Base-by-base conservation (phyloP, 2,797 vertebrate genomes). In the Chaunax sp. region DNA sequence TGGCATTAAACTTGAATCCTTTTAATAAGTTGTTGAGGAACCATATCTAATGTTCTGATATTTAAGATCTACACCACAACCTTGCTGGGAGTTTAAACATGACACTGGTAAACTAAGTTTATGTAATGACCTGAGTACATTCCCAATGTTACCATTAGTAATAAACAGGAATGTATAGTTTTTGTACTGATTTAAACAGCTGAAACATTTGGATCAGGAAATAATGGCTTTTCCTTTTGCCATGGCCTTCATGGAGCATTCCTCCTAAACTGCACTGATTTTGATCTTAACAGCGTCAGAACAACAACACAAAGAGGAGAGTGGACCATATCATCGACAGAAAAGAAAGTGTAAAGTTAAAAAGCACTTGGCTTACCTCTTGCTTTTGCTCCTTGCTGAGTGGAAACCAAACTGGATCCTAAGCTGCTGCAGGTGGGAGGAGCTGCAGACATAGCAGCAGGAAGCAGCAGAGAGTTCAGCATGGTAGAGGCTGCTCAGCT, bases 311-410 rank as follows among this genome's bases (percentile, higher is more conserved):
- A 28, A 6, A 44, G 28, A 44, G 4, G 5, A 61, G 15, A 38
- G 19, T 3, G 15, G 10, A 19, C 22, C 0, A 7, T 2, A 19
- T 35, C 2, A 15, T 23, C 5, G 2, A 46, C 3, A 44, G 4
- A 51, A 14, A 49, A 30, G 7, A 12, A 16, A 15, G 10, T 8
- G 6, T 59, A 16, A 66, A 70, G 26, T 38, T 11, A 47, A 8
- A 72, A 47, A 57, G 35, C 26, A 20, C 13, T 12, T 8, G 11
- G 19, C 83, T 85, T 69, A 85, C 83, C 83, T 73, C 58, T 45
- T 6, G 9, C 43, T 64, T 65, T 16, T 11, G 55, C 38, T 66
- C 56, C 69, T 43, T 4, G 20, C 57, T 50, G 56, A 43, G 26
- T 56, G 66, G 43, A 14, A 46, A 23, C 37, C 33, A 7, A 72